Percentiles rank a stretch among this genome's conserved stretches.
These are phyloP conservation scores for Hirudo medicinalis DNA, from an alignment of 1,140 invertebrate genomes.

Conservation along the genomic window DNA sequence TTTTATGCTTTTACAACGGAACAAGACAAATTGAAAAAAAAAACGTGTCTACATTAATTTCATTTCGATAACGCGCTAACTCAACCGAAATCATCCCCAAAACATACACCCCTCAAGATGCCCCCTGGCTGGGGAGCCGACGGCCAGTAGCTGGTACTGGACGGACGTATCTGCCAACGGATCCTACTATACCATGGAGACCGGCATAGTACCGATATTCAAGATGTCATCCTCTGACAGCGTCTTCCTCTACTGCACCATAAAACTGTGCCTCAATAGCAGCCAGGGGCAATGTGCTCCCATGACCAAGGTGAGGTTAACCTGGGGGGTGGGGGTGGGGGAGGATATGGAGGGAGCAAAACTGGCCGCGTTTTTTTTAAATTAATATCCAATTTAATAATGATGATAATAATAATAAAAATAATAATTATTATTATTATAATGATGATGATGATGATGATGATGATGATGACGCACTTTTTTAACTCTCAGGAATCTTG, in stretches of 20 bases:
- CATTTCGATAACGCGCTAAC: too few relatives aligned
- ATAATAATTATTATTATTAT: neutral
- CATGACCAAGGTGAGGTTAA: neutral
- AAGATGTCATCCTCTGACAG: neutral
- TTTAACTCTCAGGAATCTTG: too few relatives aligned
- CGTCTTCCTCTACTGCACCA: constrained; percentile 5
- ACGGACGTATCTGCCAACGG: neutral
- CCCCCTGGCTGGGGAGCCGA: neutral
- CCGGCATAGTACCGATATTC: neutral
- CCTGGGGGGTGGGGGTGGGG: too few relatives aligned
- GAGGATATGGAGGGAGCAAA: too few relatives aligned
- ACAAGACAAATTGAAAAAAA: too few relatives aligned
- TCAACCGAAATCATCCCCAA: too few relatives aligned
- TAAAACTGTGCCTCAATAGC: neutral
- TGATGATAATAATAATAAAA: neutral
- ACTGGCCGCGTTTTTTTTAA: too few relatives aligned
- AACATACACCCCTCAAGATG: neutral
- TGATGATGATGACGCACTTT: neutral
- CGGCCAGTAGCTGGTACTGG: neutral
- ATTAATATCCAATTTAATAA: too few relatives aligned
- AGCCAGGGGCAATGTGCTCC: neutral
- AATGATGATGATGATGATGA: neutral
- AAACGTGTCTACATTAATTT: too few relatives aligned
- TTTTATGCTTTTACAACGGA: too few relatives aligned
- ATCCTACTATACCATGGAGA: neutral